Base-by-base conservation (phyloP, 2,888 invertebrate species). In the Bombyx huttoni region DNA sequence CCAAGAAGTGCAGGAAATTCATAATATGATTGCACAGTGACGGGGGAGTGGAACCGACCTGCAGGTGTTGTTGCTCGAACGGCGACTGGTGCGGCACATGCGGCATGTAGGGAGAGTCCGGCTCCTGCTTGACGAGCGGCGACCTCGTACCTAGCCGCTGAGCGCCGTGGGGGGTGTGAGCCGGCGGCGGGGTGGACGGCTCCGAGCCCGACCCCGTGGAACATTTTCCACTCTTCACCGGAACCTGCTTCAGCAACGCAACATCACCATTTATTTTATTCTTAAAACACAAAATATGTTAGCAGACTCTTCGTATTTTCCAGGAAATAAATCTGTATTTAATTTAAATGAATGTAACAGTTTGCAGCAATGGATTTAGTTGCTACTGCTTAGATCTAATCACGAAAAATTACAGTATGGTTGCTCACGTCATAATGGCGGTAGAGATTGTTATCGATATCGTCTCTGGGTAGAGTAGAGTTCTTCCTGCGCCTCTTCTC, bases 61-160 rank as follows among this genome's bases (percentile, higher is more conserved):
- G 77, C 56, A 86, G 71, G 57, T 84, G 86, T n/a, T 79, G 69
- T 62, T 85, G 79, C 59, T 86, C 85, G 72, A 75, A 85, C 64
- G 70, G 70, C 56, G 70, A 85, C 67, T 70, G 83, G 80, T 69
- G 88, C 60, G 57, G 52, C 63, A 69, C 62, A 58, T 64, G 69
- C 58, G 72, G 76, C 57, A 74, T 64, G 70, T 89, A 88, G 58
- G 84, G 75, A 67, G 86, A 78, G 74, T 90, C 91, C 55, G 91
- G 88, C 81, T 93, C 92, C 78, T 92, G 92, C 81, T 93, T 93
- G 64, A 91, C 90, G 68, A 89, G 88, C 64, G 69, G 66, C 58
- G 80, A 73, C 62, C 77, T 80, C 35, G 68, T 62, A 50, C 73
- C 61, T 53, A 63, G 63, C 55, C 84, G 24, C 24, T 24, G 24